A percentile compares a stretch with the other conserved stretches of the same genome.
phyloP scores from a whole-genome alignment of 2,888 invertebrate genomes.

The Poecilus cupreus region DNA sequence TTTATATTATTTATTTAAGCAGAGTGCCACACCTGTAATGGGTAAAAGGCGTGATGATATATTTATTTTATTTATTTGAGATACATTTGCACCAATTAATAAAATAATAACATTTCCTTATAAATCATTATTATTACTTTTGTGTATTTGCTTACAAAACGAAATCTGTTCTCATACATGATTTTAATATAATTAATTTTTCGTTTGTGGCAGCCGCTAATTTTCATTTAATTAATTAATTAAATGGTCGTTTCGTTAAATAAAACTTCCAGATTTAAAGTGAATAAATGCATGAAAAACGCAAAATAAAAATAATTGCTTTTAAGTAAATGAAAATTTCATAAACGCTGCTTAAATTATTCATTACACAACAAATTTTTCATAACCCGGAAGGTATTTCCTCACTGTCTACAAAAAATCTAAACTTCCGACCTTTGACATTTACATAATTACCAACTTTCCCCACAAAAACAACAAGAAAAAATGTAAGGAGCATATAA shows the following conservation, averaged over 20 bases:
- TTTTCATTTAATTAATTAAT: too few relatives aligned
- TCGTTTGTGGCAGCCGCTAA: too few relatives aligned
- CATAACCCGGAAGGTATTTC: conserved; percentile 21
- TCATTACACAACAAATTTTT: conserved; percentile 25
- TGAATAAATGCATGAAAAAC: not conserved
- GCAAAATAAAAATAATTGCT: not conserved
- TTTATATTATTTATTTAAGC: too few relatives aligned
- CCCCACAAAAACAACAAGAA: conserved; percentile 26
- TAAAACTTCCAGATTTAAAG: not conserved
- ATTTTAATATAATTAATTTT: too few relatives aligned
- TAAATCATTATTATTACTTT: too few relatives aligned
- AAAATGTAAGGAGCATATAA: conserved; percentile 25
- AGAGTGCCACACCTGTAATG: too few relatives aligned
- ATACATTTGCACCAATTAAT: too few relatives aligned
- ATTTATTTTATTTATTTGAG: too few relatives aligned
- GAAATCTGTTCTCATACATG: too few relatives aligned
- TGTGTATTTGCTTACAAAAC: too few relatives aligned
- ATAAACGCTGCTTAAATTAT: conserved; percentile 20
- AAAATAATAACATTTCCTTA: too few relatives aligned
- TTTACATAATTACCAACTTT: conserved; percentile 38
- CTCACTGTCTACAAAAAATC: conserved; percentile 26
- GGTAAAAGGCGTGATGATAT: too few relatives aligned
- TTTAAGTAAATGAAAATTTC: conserved; percentile 18
- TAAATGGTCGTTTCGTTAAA: not conserved
- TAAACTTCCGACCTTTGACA: conserved; percentile 35